These are phyloP conservation scores for Equus przewalskii DNA, from an alignment of 2,113 vertebrate species.

Conservation along the genomic window DNA sequence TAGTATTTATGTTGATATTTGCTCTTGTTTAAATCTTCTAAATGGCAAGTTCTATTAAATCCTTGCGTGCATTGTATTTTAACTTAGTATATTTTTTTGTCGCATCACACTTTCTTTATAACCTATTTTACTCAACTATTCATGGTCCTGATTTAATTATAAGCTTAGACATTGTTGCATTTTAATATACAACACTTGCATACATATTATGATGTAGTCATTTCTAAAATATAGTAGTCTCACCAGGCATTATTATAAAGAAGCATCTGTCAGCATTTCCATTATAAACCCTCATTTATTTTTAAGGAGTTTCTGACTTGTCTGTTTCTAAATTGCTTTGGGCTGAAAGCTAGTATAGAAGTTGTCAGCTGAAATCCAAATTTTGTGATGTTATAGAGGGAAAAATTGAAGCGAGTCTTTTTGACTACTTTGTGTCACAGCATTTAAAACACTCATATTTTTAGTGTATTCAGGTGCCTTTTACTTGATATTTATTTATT, in stretches of 20 bases:
- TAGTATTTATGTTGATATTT: constrained; percentile 42
- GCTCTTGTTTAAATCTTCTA: constrained; percentile 61
- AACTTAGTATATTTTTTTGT: constrained; percentile 69
- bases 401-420: constrained; percentile 51
- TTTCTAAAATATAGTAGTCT: constrained; percentile 77
- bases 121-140: constrained; percentile 73
- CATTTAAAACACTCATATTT: neutral
- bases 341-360: constrained; percentile 45
- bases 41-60: constrained; percentile 64
- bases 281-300: constrained; percentile 73
- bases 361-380: constrained; percentile 64
- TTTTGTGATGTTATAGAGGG: constrained; percentile 60
- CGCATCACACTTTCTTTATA: constrained; percentile 52
- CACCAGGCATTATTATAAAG: constrained; percentile 76
- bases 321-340: constrained; percentile 74
- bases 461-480: constrained; percentile 66
- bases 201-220: constrained; percentile 58
- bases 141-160: constrained; percentile 79
- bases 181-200: constrained; percentile 70
- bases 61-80: constrained; percentile 63
- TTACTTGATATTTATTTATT: constrained; percentile 69
- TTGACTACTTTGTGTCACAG: constrained; percentile 29
- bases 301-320: constrained; percentile 77
- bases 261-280: constrained; percentile 77
- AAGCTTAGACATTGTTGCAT: constrained; percentile 75